phyloP scores from a whole-genome alignment of 2,888 invertebrate species.

The Exocentrus adspersus region DNA sequence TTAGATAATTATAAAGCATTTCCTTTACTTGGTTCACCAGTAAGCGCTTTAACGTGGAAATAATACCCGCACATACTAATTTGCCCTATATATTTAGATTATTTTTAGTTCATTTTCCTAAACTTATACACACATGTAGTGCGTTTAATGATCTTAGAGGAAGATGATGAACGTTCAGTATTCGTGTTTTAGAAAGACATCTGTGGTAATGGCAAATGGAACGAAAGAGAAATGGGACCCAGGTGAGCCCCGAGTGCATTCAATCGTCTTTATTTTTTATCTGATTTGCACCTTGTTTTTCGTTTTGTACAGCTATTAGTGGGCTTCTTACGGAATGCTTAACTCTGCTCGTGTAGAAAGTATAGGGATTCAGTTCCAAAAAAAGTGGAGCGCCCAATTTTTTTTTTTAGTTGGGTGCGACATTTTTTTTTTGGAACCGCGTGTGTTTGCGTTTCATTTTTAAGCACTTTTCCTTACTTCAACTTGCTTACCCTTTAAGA shows the following conservation, averaged over 20 bases:
- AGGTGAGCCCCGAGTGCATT: conserved; percentile 62
- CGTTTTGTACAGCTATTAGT: conserved; percentile 10
- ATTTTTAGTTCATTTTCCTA: conserved; percentile 10
- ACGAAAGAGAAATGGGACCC: conserved; percentile 69
- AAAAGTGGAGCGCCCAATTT: no score
- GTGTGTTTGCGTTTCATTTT: no score
- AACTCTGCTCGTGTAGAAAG: background rate
- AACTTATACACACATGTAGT: conserved; percentile 10
- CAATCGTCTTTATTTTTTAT: conserved; percentile 28
- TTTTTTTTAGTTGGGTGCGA: no score
- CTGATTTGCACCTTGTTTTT: conserved; percentile 28
- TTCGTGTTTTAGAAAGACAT: conserved; percentile 65
- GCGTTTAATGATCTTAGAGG: background rate
- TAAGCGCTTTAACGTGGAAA: background rate
- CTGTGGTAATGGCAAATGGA: conserved; percentile 69
- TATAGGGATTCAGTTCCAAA: no score
- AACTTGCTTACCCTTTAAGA: no score
- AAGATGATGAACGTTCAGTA: conserved; percentile 24
- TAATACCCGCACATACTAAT: conserved; percentile 6
- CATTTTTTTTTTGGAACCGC: no score
- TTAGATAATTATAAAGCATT: conserved; percentile 5
- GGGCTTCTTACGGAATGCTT: conserved; percentile 1
- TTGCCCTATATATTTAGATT: conserved; percentile 33
- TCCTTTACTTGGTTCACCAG: conserved; percentile 1
- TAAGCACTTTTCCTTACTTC: no score